Percentiles rank a stretch among this genome's conserved stretches.
These are phyloP conservation scores for Psittacula cyanocephala DNA, from an alignment of 2,113 vertebrate species.

Conservation along the genomic window DNA sequence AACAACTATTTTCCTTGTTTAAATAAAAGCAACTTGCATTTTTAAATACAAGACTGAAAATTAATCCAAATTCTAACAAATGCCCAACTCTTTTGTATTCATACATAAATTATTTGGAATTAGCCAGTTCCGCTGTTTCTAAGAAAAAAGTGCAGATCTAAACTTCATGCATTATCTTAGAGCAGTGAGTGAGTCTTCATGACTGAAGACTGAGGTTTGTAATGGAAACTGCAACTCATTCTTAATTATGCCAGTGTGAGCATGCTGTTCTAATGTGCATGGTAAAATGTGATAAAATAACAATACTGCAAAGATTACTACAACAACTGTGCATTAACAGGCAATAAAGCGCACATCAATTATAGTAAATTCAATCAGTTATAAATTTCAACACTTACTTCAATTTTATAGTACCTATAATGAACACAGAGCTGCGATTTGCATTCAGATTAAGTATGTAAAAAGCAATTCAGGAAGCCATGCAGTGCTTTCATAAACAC, in stretches of 20 bases:
- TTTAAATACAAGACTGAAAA: conserved; percentile 1
- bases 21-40: background rate
- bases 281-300: conserved; percentile 47
- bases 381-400: conserved; percentile 57
- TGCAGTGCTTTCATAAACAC: conserved; percentile 26
- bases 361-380: conserved; percentile 53
- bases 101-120: background rate
- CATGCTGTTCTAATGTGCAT: conserved; percentile 25
- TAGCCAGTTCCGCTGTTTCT: background rate
- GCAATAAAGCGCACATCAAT: conserved; percentile 53
- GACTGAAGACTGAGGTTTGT: conserved; percentile 5
- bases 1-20: background rate
- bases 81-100: background rate
- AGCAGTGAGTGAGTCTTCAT: background rate
- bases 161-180: background rate
- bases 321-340: conserved; percentile 55
- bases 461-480: conserved; percentile 44
- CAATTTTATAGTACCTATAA: conserved; percentile 60
- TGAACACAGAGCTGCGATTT: conserved; percentile 49
- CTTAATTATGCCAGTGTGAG: conserved; percentile 15
- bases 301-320: conserved; percentile 45
- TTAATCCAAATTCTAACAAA: background rate
- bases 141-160: background rate
- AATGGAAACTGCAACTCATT: conserved; percentile 59
- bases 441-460: conserved; percentile 40